These are phyloP conservation scores for Dastarcus helophoroides DNA, from an alignment of 2,888 invertebrate species.

Conservation along the genomic window DNA sequence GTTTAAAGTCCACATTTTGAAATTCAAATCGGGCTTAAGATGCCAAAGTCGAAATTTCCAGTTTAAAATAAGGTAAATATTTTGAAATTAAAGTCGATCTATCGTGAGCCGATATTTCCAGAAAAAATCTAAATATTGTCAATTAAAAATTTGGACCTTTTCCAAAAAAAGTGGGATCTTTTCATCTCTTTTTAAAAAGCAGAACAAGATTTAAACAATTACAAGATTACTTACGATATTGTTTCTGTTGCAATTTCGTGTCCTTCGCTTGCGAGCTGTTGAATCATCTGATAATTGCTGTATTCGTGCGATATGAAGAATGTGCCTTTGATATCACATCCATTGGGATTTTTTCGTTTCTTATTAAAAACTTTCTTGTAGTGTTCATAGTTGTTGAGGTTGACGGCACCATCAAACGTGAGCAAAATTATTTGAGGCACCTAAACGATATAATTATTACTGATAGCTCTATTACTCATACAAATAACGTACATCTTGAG, in stretches of 20 bases:
- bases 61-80: too few species aligned
- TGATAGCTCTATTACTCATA: neutral
- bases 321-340: conserved; percentile 78
- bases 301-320: conserved; percentile 88
- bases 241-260: conserved; percentile 73
- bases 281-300: conserved; percentile 90
- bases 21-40: too few species aligned
- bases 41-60: too few species aligned
- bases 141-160: too few species aligned
- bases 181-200: too few species aligned
- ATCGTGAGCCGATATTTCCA: too few species aligned
- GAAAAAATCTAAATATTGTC: too few species aligned
- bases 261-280: conserved; percentile 76
- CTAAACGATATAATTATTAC: conserved; percentile 37
- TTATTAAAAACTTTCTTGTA: conserved; percentile 76
- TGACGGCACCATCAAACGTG: conserved; percentile 88
- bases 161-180: too few species aligned
- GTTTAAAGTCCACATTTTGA: too few species aligned
- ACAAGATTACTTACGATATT: conserved; percentile 48
- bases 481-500: conserved; percentile 57
- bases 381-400: conserved; percentile 80
- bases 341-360: conserved; percentile 77
- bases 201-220: too few species aligned
- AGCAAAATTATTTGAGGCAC: conserved; percentile 87
- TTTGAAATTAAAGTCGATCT: too few species aligned